Base-by-base conservation (phyloP, 2,888 invertebrate genomes). In the Antheraea assamensis region DNA sequence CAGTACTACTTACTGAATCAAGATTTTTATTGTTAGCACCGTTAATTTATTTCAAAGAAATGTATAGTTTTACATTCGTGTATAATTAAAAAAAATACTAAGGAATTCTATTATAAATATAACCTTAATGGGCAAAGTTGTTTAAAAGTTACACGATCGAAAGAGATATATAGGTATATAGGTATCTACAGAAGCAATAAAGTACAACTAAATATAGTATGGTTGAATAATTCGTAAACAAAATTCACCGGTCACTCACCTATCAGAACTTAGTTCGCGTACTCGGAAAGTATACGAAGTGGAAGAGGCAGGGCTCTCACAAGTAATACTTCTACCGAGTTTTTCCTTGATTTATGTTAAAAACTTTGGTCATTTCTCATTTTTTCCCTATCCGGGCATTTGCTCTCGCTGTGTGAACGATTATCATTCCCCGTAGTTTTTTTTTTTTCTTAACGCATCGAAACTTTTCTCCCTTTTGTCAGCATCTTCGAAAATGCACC, bases 321-420 rank as follows among this genome's bases (percentile, higher is more conserved):
- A 85, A 90, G 90, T 89, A 89, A 91, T 91, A 91, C 91, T 92
- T 91, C 90, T 87, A 78, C 78, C 81, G 87, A 90, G 88, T 89
- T 90, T 89, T 84, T 76, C 79, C 80, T 80, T 92, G 93, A 94
- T 94, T 94, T 94, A 94, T 93, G 93, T 91, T 88, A 85, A 91
- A 92, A 94, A 94, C 89, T 94, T 94, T 76, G 82, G 81, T 87
- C 90, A 92, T 94, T 93, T 91, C 89, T 94, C 94, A 92, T 92
- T 90, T 91, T 90, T 87, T 88, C 84, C 83, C 81, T 81, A 76
- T 80, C 77, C 80, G 79, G 77, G 76, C 82, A 81, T 81, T 83
- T 82, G 87, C 84, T 87, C 82, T 84, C 81, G 86, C 88, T 87
- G 88, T 90, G 88, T 89, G 90, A 90, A 90, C 90, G 92, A 92